phyloP scores from a whole-genome alignment of 1,140 invertebrate species.

The Steinernema khuongi region DNA sequence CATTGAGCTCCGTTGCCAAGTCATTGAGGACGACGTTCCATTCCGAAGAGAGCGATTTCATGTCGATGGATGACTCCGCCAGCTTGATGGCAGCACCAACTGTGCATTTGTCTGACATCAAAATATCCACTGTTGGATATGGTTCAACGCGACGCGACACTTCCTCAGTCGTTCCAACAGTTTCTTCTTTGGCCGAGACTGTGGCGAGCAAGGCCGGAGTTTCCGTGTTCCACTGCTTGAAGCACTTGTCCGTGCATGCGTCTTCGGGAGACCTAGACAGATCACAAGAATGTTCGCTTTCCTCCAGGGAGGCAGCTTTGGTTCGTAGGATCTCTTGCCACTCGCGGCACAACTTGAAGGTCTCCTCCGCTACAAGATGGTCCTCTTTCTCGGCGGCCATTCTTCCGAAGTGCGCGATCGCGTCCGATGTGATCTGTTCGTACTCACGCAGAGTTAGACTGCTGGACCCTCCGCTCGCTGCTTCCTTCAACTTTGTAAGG shows the following conservation, averaged over 20 bases:
- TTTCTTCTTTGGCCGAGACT: constrained; percentile 2
- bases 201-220: background rate
- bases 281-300: background rate
- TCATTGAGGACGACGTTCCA: constrained; percentile 20
- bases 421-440: background rate
- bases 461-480: background rate
- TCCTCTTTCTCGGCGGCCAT: constrained; percentile 33
- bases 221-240: background rate
- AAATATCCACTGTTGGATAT: background rate
- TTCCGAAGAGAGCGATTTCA: constrained; percentile 16
- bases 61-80: background rate
- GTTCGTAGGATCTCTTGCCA: constrained; percentile 27
- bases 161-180: background rate
- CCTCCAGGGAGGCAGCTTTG: constrained; percentile 13
- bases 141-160: constrained; percentile 10
- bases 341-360: constrained; percentile 14
- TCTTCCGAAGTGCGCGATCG: constrained; percentile 27
- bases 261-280: background rate
- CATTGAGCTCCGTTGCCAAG: constrained; percentile 9
- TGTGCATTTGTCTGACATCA: background rate
- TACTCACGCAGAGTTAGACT: background rate
- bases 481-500: background rate
- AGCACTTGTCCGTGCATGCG: background rate
- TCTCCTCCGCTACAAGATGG: constrained; percentile 22
- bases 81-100: background rate